Evolutionary conservation across 2,113 vertebrate species (phyloP).

Genomic region (Lagopus leucura): DNA sequence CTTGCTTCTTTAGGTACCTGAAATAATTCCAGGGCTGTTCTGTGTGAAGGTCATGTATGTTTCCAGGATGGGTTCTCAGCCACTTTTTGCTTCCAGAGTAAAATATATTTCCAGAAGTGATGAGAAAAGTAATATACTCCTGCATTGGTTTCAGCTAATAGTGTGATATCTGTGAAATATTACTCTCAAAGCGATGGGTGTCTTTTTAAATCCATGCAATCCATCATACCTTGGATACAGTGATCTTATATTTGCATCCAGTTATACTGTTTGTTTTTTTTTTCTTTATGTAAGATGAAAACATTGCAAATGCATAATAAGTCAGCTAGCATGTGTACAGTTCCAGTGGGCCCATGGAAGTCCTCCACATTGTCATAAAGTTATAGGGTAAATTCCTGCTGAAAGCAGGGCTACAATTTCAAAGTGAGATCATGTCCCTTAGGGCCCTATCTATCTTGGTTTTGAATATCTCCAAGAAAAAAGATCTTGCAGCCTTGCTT

Average conservation of each 20-base stretch:
- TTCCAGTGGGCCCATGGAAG: not conserved
- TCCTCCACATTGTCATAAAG: not conserved
- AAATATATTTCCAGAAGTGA: not conserved
- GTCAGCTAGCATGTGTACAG: not conserved
- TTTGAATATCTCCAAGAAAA: not conserved
- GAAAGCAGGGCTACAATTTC: not conserved
- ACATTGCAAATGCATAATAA: not conserved
- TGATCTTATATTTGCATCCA: not conserved
- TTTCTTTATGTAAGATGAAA: not conserved
- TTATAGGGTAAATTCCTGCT: not conserved
- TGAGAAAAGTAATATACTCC: not conserved
- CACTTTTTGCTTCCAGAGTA: not conserved
- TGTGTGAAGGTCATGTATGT: accelerated
- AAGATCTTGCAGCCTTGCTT: not conserved
- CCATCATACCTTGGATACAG: not conserved
- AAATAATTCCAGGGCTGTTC: not conserved
- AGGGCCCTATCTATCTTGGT: not conserved
- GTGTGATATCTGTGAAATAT: not conserved
- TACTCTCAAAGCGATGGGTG: not conserved
- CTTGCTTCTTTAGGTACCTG: not conserved
- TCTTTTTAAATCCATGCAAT: not conserved
- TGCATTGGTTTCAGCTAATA: not conserved
- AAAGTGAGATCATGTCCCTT: not conserved
- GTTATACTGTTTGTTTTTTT: not conserved
- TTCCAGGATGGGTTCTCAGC: not conserved